A percentile compares a stretch with the other conserved stretches of the same genome.
Conservation (phyloP, 1,140 invertebrate species). For the Brachionus calyciflorus region DNA sequence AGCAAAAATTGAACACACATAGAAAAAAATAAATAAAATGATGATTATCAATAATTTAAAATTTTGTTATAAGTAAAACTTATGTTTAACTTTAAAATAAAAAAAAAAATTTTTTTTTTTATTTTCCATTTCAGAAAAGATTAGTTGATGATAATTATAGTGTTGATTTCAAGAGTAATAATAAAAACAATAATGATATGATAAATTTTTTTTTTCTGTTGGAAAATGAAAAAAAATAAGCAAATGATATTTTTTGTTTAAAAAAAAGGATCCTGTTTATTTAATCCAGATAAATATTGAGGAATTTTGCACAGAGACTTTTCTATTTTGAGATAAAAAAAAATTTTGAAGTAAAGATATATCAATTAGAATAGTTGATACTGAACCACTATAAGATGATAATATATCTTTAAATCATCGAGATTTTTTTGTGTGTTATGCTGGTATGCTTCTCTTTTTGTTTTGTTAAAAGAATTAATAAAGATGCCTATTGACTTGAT, state of each 20-base stretch:
- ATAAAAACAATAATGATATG: background rate
- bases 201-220: conserved; percentile 6
- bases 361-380: no score
- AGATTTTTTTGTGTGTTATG: no score
- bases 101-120: no score
- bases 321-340: background rate
- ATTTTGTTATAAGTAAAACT: background rate
- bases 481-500: no score
- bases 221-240: background rate
- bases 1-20: background rate
- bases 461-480: no score
- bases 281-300: conserved; percentile 31
- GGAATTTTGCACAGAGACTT: background rate
- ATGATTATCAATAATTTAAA: conserved; percentile 29
- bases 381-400: no score
- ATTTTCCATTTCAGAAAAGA: background rate
- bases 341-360: background rate
- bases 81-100: conserved; percentile 30
- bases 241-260: conserved; percentile 45
- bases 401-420: no score
- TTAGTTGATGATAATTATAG: conserved; percentile 43
- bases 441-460: no score
- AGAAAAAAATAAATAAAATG: background rate
- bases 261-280: conserved; percentile 38
- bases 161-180: conserved; percentile 36